These are phyloP conservation scores for Embidobia sp. DNA, from an alignment of 2,888 invertebrate genomes.

Conservation along the genomic window DNA sequence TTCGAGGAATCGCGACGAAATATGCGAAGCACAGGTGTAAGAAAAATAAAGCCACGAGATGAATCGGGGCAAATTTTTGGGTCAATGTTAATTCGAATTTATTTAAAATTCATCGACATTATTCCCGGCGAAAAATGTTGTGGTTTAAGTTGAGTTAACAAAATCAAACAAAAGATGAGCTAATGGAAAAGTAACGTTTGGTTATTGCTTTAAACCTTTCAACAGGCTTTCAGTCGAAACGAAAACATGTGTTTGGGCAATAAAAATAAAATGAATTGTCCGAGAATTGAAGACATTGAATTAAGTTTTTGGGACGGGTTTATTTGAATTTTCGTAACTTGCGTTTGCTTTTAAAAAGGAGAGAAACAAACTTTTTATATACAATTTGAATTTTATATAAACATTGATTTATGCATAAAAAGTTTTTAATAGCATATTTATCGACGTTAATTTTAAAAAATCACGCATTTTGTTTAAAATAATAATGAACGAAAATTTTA, in stretches of 20 bases:
- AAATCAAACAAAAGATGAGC: constrained; percentile 27
- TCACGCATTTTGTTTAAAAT: too few species aligned
- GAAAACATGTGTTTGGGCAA: constrained; percentile 22
- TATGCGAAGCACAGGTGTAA: neutral
- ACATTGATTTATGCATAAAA: too few species aligned
- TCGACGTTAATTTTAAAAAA: too few species aligned
- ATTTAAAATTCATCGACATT: constrained; percentile 42
- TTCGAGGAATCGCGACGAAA: constrained; percentile 3
- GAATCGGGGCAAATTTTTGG: constrained; percentile 30
- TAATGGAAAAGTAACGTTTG: constrained; percentile 33
- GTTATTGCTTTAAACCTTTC: constrained; percentile 35
- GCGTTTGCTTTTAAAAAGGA: too few species aligned
- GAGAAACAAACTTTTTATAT: too few species aligned
- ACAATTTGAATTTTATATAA: too few species aligned
- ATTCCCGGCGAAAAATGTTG: constrained; percentile 21
- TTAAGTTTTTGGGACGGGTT: too few species aligned
- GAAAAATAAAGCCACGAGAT: constrained; percentile 20
- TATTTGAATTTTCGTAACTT: too few species aligned
- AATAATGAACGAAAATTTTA: too few species aligned
- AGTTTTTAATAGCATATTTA: too few species aligned
- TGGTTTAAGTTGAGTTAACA: constrained; percentile 17
- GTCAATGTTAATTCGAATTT: constrained; percentile 47
- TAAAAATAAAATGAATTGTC: too few species aligned
- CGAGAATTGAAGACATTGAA: too few species aligned
- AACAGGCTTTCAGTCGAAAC: neutral